Conservation (phyloP, 2,888 invertebrate genomes). For the Drosophila merina region DNA sequence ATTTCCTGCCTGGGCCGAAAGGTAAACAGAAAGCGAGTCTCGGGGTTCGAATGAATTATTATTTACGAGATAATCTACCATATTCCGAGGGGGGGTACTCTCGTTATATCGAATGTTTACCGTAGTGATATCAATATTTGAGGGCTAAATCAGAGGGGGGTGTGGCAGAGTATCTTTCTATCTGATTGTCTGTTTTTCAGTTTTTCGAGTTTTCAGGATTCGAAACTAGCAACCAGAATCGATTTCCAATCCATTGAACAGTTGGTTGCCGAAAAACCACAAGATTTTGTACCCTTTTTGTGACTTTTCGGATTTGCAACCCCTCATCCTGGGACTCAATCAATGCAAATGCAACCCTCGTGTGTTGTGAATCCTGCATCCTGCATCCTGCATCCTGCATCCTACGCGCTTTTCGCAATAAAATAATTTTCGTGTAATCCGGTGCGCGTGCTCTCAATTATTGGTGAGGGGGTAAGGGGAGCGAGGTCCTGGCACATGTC, state of each 20-base stretch:
- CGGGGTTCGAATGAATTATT: slow-evolving; percentile 40
- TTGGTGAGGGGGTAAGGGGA: neutral
- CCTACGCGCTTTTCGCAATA: slow-evolving; percentile 32
- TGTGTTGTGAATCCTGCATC: neutral
- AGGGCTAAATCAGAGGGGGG: neutral
- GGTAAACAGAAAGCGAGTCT: slow-evolving; percentile 43
- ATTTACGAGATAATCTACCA: slow-evolving; percentile 51
- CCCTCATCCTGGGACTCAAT: neutral
- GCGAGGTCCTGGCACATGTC: neutral
- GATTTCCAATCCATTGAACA: slow-evolving; percentile 14
- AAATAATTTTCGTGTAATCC: slow-evolving; percentile 70
- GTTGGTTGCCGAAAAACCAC: slow-evolving; percentile 29
- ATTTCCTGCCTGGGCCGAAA: slow-evolving; percentile 9
- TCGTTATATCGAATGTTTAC: slow-evolving; percentile 50
- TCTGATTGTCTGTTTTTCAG: neutral
- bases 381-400: neutral
- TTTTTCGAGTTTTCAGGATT: too few relatives aligned
- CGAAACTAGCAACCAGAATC: too few relatives aligned
- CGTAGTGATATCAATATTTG: slow-evolving; percentile 51
- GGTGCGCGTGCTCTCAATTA: slow-evolving; percentile 75
- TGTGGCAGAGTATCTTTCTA: neutral
- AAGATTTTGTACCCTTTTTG: slow-evolving; percentile 37
- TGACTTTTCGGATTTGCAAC: slow-evolving; percentile 42
- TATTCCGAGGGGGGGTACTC: neutral
- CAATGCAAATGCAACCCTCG: slow-evolving; percentile 30